Percentiles rank a stretch among this genome's conserved stretches.
Conservation (phyloP, 2,888 invertebrate genomes). For the Agrochola litura region DNA sequence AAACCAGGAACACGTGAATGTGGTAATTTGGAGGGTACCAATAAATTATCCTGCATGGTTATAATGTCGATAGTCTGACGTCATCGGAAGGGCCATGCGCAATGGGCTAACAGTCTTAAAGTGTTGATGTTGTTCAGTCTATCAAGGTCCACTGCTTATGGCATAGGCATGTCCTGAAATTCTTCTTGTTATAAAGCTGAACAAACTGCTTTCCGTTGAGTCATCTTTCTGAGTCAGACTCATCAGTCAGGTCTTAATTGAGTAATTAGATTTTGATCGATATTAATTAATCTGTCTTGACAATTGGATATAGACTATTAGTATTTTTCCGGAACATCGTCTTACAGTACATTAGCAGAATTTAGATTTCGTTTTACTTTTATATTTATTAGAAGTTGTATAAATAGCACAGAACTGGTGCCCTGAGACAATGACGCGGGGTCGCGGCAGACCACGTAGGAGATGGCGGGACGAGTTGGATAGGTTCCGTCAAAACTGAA, state of each 20-base stretch:
- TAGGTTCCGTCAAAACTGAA: too few relatives aligned
- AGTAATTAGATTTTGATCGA: too few relatives aligned
- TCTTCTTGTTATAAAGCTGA: neutral
- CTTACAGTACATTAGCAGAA: neutral
- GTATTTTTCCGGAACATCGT: too few relatives aligned
- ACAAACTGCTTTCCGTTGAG: neutral
- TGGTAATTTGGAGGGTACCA: conserved; percentile 36
- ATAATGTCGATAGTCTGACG: neutral
- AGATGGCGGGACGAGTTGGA: too few relatives aligned
- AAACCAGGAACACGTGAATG: conserved; percentile 16
- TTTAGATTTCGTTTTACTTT: neutral
- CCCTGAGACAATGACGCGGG: too few relatives aligned
- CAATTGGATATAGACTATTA: neutral
- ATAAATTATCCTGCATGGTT: neutral
- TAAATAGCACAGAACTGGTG: too few relatives aligned
- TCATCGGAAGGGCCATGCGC: too few relatives aligned
- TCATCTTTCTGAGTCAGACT: neutral
- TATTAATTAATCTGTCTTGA: too few relatives aligned
- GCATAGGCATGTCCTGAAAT: neutral
- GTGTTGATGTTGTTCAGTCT: neutral
- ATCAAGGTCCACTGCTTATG: neutral
- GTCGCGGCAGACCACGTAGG: too few relatives aligned
- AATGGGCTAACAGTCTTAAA: neutral
- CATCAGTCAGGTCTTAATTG: neutral
- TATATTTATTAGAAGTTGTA: neutral